Base-by-base conservation (phyloP, 2,797 vertebrate species). In the Tapera naevia region DNA sequence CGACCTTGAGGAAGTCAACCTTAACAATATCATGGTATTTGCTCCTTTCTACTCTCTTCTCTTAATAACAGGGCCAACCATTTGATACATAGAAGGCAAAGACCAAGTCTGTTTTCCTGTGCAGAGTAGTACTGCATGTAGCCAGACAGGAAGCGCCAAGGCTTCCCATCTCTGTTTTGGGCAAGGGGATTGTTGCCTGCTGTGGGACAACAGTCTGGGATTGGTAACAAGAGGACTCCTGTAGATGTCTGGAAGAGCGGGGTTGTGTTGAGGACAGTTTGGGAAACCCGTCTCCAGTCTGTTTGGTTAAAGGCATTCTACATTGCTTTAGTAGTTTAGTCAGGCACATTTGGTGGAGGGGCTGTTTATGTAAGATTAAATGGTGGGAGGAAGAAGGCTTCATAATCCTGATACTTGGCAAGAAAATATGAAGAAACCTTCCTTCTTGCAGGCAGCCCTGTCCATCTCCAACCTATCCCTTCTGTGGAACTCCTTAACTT, bases 21-120 rank as follows among this genome's bases (percentile, higher is more conserved):
- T 99, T 72, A 99, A 99, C 96, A 99, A 99, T 96, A 99, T 99
- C 92, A 98, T 98, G 98, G 99, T 99, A 94, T 62, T 56, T 82
- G 17, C 43, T 51, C 30, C 54, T 75, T 83, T 51, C 39, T 57
- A 9, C 45, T 56, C n/a, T 78, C 2, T 9, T 56, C 30, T 76
- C 11, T 50, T 11, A 21, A 3, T n/a, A 57, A 51, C 10, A 48
- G 19, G 28, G 35, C 24, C 4, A 4, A 60, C 51, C 5, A 7
- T 23, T 17, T 41, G 48, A 41, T 71, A 57, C 37, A 33, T 5
- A 46, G 41, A 74, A 17, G 17, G 57, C 39, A 78, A 21, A 35
- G 16, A 50, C 41, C 57, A 56, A n/a, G 33, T 28, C 39, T 84
- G 37, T 37, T 62, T 50, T 50, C 39, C 53, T 61, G 35, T 27